A percentile compares a stretch with the other conserved stretches of the same genome.
phyloP scores from a whole-genome alignment of 2,797 vertebrate genomes.

The Poecilia wingei region DNA sequence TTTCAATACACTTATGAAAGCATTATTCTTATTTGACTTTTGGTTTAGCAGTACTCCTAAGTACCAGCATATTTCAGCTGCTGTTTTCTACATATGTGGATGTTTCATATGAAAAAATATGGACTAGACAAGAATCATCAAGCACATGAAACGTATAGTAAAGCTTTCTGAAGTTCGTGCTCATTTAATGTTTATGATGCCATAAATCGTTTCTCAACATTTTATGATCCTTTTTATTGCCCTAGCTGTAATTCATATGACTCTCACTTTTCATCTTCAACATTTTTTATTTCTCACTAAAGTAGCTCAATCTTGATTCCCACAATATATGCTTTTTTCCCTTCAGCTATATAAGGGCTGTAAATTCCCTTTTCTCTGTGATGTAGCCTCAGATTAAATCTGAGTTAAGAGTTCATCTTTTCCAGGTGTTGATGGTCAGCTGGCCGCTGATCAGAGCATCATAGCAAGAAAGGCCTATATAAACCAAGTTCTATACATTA shows the following conservation, averaged over 20 bases:
- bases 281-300: constrained; percentile 11
- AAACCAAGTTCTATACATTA: no score
- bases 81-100: not conserved
- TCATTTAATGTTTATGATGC: not conserved
- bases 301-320: constrained; percentile 15
- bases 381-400: constrained; percentile 13
- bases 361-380: not conserved
- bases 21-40: constrained; percentile 17
- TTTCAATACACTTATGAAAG: not conserved
- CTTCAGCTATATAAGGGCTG: constrained; percentile 13
- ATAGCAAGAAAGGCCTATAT: not conserved
- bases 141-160: not conserved
- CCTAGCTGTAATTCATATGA: not conserved
- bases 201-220: constrained; percentile 6
- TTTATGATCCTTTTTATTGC: constrained; percentile 6
- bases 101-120: not conserved
- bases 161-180: not conserved
- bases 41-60: not conserved
- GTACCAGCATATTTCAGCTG: not conserved
- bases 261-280: not conserved
- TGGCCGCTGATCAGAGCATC: constrained; percentile 7
- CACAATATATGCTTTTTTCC: constrained; percentile 5
- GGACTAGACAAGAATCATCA: not conserved
- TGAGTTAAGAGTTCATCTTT: constrained; percentile 16
- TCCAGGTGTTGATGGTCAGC: constrained; percentile 11